phyloP scores from a whole-genome alignment of 2,888 invertebrate genomes.

The Chloroclystis v-ata region DNA sequence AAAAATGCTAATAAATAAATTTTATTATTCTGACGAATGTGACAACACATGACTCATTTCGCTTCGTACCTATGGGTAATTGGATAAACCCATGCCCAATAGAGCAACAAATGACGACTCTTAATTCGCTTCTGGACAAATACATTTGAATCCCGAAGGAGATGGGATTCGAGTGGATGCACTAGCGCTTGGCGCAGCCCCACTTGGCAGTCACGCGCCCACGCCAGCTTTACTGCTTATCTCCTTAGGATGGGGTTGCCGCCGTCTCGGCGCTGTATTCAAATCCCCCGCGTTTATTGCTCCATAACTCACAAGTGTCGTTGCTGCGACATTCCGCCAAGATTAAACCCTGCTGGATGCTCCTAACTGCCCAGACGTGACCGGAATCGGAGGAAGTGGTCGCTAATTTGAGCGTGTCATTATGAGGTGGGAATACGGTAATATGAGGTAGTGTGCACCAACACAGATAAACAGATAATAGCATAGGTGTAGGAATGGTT shows the following conservation, averaged over 20 bases:
- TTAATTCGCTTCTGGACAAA: too few species aligned
- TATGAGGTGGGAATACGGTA: constrained; percentile 24
- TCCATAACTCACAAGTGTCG: constrained; percentile 61
- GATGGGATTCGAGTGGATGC: too few species aligned
- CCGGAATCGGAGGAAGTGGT: constrained; percentile 45
- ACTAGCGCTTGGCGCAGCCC: constrained; percentile 18
- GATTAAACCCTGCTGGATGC: constrained; percentile 57
- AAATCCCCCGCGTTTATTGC: constrained; percentile 64
- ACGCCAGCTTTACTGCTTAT: constrained; percentile 32
- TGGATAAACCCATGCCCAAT: too few species aligned
- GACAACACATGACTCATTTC: too few species aligned
- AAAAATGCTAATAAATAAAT: too few species aligned
- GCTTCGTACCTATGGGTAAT: too few species aligned
- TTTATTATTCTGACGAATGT: too few species aligned
- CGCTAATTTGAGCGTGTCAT: constrained; percentile 45
- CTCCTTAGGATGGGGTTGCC: constrained; percentile 41
- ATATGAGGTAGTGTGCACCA: too few species aligned
- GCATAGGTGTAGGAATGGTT: too few species aligned
- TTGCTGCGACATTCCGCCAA: constrained; percentile 58
- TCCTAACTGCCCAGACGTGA: constrained; percentile 55
- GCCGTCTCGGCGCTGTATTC: constrained; percentile 56
- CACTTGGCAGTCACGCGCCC: neutral
- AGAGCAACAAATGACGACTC: too few species aligned
- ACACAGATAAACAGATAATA: too few species aligned
- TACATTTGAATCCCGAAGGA: neutral